phyloP scores from a whole-genome alignment of 1,140 invertebrate species.

The Goniozus legneri region DNA sequence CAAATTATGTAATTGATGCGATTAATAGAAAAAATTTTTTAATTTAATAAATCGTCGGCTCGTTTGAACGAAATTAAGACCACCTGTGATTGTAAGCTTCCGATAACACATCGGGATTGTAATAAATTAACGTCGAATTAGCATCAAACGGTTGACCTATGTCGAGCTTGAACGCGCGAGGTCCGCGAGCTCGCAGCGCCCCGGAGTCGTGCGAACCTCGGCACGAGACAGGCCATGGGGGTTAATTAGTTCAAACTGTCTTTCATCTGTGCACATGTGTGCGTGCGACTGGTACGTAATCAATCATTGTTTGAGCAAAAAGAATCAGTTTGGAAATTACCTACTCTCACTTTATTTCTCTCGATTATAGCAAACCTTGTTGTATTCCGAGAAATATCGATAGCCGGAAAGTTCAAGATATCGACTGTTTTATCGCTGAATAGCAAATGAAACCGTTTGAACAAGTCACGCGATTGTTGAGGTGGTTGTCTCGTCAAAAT shows the following conservation, averaged over 20 bases:
- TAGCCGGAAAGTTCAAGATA: not conserved
- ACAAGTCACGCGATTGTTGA: too few species aligned
- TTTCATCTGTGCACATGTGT: conserved; percentile 15
- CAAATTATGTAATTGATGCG: too few species aligned
- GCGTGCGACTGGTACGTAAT: too few species aligned
- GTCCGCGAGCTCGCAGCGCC: conserved; percentile 9
- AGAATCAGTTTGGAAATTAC: too few species aligned
- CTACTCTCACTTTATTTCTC: conserved; percentile 6
- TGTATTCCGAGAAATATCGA: not conserved
- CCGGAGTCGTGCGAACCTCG: conserved; percentile 34
- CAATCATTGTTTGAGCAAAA: too few species aligned
- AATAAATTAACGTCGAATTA: conserved; percentile 44
- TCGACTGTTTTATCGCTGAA: not conserved
- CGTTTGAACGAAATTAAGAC: too few species aligned
- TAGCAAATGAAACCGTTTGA: too few species aligned
- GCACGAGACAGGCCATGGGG: conserved; percentile 23
- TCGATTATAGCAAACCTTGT: not conserved
- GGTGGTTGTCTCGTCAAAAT: too few species aligned
- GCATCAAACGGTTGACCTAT: conserved; percentile 38
- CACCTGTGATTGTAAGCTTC: too few species aligned
- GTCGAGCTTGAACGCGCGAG: conserved; percentile 8
- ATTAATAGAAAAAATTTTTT: too few species aligned
- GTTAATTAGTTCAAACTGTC: conserved; percentile 38
- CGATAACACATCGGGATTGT: conserved; percentile 35
- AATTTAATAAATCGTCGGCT: too few species aligned